Evolutionary conservation across 1,140 invertebrate species (phyloP), one percentile per base, ranked within the genome.

Genomic region (Neoseiulus cucumeris): DNA sequence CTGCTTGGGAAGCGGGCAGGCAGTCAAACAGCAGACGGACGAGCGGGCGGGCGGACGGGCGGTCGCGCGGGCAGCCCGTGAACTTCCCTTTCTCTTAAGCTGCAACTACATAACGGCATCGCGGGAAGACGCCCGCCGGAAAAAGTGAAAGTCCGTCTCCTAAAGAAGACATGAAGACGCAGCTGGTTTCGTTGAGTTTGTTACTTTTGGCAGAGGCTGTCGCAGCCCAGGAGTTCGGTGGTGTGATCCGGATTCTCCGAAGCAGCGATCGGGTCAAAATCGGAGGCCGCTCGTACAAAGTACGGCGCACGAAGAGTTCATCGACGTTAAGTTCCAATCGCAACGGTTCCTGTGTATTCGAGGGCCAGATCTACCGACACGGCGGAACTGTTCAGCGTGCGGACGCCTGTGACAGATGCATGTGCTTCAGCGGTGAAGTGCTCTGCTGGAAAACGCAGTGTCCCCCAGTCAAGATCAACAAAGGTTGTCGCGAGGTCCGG

Each of bases 61-160:
- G 33, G 33, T 4, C 33, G 33, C 4, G 33, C 33, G 9, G 33
- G 4, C 33, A 39, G 33, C 33, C 33, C 33, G 33, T 39, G 33
- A 39, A 39, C 33, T 39, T 39, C 33, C 33, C 33, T 39, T 39
- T 39, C 51, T 33, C 51, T 25, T 33, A 59, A 25, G 33, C 22
- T 25, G 22, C 51, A 59, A 59, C 51, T 59, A 59, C 51, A 59
- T 59, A 59, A 59, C 51, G 22, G 51, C 51, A 59, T 59, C 51
- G 14, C 18, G 18, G 51, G 25, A 33, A 33, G 51, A 59, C 14
- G 25, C 51, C 25, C 51, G 51, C 51, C 51, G 51, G 25, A 17
- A 59, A 59, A 59, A 59, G 51, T 59, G 51, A 59, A 59, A 59
- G 51, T 59, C 33, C 22, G 14, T 25, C 51, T 47, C 51, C 22